A percentile compares a stretch with the other conserved stretches of the same genome.
These are phyloP conservation scores for Acronicta alni DNA, from an alignment of 2,888 invertebrate genomes.

Conservation along the genomic window DNA sequence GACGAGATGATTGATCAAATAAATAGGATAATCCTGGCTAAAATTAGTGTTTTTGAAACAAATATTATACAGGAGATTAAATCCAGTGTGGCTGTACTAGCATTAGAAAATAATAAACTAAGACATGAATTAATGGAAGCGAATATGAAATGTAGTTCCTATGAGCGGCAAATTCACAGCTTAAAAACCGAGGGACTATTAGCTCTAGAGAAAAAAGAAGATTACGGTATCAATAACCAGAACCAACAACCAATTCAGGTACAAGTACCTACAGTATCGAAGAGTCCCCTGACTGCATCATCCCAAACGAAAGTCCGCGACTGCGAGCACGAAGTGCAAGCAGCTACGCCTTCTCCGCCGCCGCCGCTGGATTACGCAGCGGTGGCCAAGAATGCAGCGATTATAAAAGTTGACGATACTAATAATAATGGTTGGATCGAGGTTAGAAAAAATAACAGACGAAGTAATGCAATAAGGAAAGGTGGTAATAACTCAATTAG, in stretches of 20 bases:
- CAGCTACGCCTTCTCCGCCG: background rate
- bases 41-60: slow-evolving; percentile 9
- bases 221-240: background rate
- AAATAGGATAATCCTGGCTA: slow-evolving; percentile 11
- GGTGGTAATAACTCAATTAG: slow-evolving; percentile 13
- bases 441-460: slow-evolving; percentile 7
- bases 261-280: background rate
- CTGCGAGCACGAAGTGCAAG: background rate
- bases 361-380: slow-evolving; percentile 11
- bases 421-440: slow-evolving; percentile 9
- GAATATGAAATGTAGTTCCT: slow-evolving; percentile 12
- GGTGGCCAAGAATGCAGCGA: slow-evolving; percentile 18
- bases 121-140: slow-evolving; percentile 10
- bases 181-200: background rate
- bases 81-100: slow-evolving; percentile 8
- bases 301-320: background rate
- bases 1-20: slow-evolving; percentile 4
- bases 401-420: background rate
- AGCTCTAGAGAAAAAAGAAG: background rate
- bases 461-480: slow-evolving; percentile 13
- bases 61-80: slow-evolving; percentile 17
- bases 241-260: background rate
- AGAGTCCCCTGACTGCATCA: background rate
- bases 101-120: slow-evolving; percentile 5
- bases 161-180: slow-evolving; percentile 9